phyloP scores from a whole-genome alignment of 92 coral and sea anemone species.

The Phenganax subtilis region DNA sequence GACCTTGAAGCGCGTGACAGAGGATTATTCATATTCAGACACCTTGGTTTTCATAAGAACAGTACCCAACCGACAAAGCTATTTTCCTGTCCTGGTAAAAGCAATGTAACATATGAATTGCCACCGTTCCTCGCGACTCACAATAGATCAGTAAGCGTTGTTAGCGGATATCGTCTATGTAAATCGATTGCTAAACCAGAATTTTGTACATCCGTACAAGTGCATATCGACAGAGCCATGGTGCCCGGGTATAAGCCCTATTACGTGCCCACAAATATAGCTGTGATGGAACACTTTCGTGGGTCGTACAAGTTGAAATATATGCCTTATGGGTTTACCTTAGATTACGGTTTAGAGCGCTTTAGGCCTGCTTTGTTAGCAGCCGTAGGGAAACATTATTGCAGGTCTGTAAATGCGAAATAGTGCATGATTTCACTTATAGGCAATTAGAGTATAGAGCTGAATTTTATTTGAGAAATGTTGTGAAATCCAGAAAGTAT shows the following conservation, averaged over 20 bases:
- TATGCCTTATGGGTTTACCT: background rate
- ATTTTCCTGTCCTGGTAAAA: background rate
- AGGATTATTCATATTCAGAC: background rate
- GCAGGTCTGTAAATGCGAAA: background rate
- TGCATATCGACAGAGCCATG: background rate
- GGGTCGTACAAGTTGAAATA: constrained; percentile 1
- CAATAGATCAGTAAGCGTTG: constrained; percentile 13
- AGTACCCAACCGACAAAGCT: background rate
- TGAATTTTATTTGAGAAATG: no score
- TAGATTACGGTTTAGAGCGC: constrained; percentile 15
- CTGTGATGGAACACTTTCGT: constrained; percentile 22
- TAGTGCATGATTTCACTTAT: no score
- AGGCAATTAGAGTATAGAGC: no score
- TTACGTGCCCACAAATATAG: constrained; percentile 8
- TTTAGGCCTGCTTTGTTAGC: background rate
- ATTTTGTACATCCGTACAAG: background rate
- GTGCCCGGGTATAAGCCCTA: background rate
- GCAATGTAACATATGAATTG: background rate
- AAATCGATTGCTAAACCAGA: constrained; percentile 17
- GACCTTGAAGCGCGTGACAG: background rate
- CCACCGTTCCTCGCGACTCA: constrained; percentile 2
- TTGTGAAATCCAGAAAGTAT: no score
- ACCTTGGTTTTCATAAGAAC: constrained; percentile 22
- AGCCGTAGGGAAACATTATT: background rate
- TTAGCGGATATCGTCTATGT: background rate